Conservation (phyloP, 2,888 invertebrate genomes). For the Caenorhabditis sp. region DNA sequence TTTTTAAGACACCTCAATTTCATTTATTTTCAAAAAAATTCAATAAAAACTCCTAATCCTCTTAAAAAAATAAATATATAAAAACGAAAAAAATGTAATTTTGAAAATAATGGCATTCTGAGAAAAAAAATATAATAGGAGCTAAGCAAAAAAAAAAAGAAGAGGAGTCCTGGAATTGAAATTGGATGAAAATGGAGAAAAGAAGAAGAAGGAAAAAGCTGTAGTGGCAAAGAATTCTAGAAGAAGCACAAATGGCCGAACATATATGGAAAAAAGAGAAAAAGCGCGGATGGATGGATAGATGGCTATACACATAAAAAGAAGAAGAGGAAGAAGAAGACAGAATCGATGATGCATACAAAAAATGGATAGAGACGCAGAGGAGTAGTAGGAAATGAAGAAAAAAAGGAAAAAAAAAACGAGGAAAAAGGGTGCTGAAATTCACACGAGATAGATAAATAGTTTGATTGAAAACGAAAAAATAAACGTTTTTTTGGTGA, state of each 20-base stretch:
- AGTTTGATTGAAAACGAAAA: not conserved
- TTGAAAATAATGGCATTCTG: too few relatives aligned
- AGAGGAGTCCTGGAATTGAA: not conserved
- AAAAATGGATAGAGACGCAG: not conserved
- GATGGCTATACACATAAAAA: not conserved
- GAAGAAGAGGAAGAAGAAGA: not conserved
- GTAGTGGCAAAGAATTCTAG: not conserved
- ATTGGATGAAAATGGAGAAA: not conserved
- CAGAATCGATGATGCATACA: not conserved
- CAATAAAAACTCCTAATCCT: too few relatives aligned
- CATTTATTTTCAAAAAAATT: too few relatives aligned
- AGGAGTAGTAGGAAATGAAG: not conserved
- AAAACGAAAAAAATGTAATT: too few relatives aligned
- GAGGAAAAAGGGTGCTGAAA: not conserved
- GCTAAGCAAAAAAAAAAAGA: not conserved
- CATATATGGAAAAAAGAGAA: not conserved
- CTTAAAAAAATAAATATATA: too few relatives aligned
- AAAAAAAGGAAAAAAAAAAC: not conserved
- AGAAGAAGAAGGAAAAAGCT: not conserved
- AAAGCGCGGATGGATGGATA: not conserved
- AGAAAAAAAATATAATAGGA: not conserved
- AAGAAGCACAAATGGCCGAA: conserved; percentile 1
- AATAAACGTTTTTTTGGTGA: too few relatives aligned
- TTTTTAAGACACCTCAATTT: too few relatives aligned
- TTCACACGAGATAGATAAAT: not conserved